Evolutionary conservation across 2,888 invertebrate genomes (phyloP).

Genomic region (Globia sparganii): DNA sequence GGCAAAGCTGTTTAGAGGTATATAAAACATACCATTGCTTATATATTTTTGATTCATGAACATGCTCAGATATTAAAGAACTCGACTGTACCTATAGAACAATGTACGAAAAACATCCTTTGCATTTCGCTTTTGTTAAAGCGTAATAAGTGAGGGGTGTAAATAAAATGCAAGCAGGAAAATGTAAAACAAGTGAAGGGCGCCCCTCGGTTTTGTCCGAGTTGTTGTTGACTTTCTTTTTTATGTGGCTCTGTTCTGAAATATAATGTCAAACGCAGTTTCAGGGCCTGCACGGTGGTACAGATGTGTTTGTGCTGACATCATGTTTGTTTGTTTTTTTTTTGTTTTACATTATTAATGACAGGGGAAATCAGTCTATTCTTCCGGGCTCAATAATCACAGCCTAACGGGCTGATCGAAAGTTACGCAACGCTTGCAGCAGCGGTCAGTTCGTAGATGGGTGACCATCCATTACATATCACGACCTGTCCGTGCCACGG

Average conservation of each 20-base stretch:
- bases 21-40: too few relatives aligned
- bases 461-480: neutral
- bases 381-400: neutral
- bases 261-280: slow-evolving; percentile 44
- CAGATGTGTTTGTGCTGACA: neutral
- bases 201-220: slow-evolving; percentile 10
- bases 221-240: slow-evolving; percentile 37
- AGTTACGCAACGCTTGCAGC: neutral
- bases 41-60: too few relatives aligned
- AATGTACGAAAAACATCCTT: slow-evolving; percentile 14
- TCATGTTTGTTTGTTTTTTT: neutral
- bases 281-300: neutral
- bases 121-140: slow-evolving; percentile 21
- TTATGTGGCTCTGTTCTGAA: slow-evolving; percentile 28
- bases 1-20: too few relatives aligned
- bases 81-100: neutral
- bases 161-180: slow-evolving; percentile 43
- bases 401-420: neutral
- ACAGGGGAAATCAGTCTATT: neutral
- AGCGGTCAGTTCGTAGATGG: neutral
- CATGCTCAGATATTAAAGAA: too few relatives aligned
- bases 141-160: slow-evolving; percentile 32
- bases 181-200: slow-evolving; percentile 37
- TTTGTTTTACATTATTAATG: neutral
- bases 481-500: neutral